phyloP scores from a whole-genome alignment of 2,888 invertebrate species.

The Isotomurus palustris region DNA sequence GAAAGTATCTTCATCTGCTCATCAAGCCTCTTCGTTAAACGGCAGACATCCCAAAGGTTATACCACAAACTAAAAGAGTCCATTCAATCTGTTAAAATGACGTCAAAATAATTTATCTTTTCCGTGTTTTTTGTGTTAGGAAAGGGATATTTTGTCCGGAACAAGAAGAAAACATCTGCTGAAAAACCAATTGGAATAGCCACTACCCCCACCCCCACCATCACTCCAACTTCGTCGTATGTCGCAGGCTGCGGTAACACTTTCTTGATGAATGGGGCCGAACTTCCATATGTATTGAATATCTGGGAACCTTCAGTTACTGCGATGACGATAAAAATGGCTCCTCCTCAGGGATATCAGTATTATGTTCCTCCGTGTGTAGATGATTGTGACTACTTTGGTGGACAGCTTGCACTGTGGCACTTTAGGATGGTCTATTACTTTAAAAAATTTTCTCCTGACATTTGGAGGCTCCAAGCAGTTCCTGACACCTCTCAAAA shows the following conservation, averaged over 20 bases:
- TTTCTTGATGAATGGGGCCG: not conserved
- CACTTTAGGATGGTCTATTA: constrained; percentile 20
- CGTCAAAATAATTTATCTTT: too few species aligned
- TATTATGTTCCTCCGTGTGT: constrained; percentile 23
- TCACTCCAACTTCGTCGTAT: not conserved
- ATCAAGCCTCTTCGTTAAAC: too few species aligned
- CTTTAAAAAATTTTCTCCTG: constrained; percentile 14
- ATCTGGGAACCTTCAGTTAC: not conserved
- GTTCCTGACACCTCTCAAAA: constrained; percentile 14
- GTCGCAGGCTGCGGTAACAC: not conserved
- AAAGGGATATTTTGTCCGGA: too few species aligned
- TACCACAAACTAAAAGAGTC: too few species aligned
- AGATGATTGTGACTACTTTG: constrained; percentile 19
- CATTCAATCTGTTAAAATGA: too few species aligned
- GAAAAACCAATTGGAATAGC: too few species aligned
- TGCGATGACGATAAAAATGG: not conserved
- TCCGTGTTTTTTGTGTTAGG: too few species aligned
- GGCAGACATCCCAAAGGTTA: too few species aligned
- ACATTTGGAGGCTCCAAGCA: constrained; percentile 20
- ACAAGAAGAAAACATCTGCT: too few species aligned
- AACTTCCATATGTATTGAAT: not conserved
- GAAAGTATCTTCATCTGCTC: too few species aligned
- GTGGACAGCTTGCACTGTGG: constrained; percentile 19
- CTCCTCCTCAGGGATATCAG: not conserved
- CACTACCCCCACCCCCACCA: too few species aligned